Conservation (phyloP, 1,140 invertebrate genomes). For the Rhyacophila brunnea region DNA sequence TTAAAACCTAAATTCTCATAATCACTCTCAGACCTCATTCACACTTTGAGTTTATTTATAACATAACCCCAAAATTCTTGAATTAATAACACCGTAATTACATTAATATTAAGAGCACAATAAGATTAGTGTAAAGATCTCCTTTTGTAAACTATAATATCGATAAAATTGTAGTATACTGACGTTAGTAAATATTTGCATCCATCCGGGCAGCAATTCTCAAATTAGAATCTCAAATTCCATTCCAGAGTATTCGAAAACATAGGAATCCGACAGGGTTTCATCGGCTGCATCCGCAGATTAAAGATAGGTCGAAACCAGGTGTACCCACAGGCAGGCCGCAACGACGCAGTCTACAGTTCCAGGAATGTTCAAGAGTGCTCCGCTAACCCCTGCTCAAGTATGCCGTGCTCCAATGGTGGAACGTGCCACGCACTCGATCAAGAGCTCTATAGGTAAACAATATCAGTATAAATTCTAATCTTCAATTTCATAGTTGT, state of each 20-base stretch:
- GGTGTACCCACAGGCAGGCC: slow-evolving; percentile 62
- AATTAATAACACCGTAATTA: too few species aligned
- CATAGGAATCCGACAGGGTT: slow-evolving; percentile 76
- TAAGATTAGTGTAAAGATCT: too few species aligned
- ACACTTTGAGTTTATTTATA: too few species aligned
- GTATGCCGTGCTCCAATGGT: slow-evolving; percentile 75
- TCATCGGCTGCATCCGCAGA: slow-evolving; percentile 81
- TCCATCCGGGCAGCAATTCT: not conserved
- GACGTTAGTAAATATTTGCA: not conserved
- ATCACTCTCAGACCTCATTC: too few species aligned
- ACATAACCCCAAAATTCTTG: too few species aligned
- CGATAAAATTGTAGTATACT: too few species aligned
- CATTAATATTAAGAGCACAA: too few species aligned
- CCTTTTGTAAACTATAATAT: too few species aligned
- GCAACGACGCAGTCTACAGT: slow-evolving; percentile 37
- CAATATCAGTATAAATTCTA: too few species aligned
- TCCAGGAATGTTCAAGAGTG: slow-evolving; percentile 65
- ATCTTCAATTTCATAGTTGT: too few species aligned
- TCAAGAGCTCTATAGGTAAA: slow-evolving; percentile 41
- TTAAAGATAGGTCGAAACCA: slow-evolving; percentile 71
- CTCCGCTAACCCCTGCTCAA: slow-evolving; percentile 74
- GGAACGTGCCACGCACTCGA: slow-evolving; percentile 74
- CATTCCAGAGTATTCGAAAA: slow-evolving; percentile 77
- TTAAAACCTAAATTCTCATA: too few species aligned
- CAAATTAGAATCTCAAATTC: not conserved